These are phyloP conservation scores for Mareca penelope DNA, from an alignment of 2,797 vertebrate genomes.

Conservation along the genomic window DNA sequence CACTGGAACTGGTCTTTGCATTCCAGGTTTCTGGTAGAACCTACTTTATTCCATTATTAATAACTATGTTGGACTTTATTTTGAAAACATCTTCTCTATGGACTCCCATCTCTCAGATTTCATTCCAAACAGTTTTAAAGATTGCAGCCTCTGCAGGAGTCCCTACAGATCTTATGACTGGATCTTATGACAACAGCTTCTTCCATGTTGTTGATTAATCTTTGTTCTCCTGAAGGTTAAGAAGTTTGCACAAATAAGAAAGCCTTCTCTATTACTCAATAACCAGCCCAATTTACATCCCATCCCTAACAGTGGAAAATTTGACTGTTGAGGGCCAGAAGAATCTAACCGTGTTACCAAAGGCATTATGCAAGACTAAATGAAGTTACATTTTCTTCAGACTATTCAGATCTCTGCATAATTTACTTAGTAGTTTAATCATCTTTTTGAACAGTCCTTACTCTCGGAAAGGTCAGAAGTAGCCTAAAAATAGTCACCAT, in stretches of 20 bases:
- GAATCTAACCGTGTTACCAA: slow-evolving; percentile 64
- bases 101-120: neutral
- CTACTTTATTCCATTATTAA: neutral
- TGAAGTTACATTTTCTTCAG: slow-evolving; percentile 62
- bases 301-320: slow-evolving; percentile 62
- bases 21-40: neutral
- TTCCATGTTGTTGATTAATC: slow-evolving; percentile 61
- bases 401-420: slow-evolving; percentile 47
- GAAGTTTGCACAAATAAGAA: slow-evolving; percentile 47
- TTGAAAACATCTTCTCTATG: neutral
- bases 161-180: slow-evolving; percentile 49
- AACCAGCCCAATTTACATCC: slow-evolving; percentile 38
- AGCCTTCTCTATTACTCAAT: slow-evolving; percentile 55
- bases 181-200: slow-evolving; percentile 46
- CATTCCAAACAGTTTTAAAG: slow-evolving; percentile 36
- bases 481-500: slow-evolving; percentile 62
- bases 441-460: slow-evolving; percentile 54
- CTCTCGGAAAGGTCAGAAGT: slow-evolving; percentile 57
- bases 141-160: slow-evolving; percentile 39
- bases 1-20: neutral
- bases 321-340: slow-evolving; percentile 41
- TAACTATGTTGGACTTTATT: neutral
- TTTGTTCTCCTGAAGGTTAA: slow-evolving; percentile 64
- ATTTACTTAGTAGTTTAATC: slow-evolving; percentile 67
- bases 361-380: slow-evolving; percentile 58